Evolutionary conservation across 2,888 invertebrate genomes (phyloP), one percentile per base, ranked within the genome.

Genomic region (Lepidocyrtoides sp.): DNA sequence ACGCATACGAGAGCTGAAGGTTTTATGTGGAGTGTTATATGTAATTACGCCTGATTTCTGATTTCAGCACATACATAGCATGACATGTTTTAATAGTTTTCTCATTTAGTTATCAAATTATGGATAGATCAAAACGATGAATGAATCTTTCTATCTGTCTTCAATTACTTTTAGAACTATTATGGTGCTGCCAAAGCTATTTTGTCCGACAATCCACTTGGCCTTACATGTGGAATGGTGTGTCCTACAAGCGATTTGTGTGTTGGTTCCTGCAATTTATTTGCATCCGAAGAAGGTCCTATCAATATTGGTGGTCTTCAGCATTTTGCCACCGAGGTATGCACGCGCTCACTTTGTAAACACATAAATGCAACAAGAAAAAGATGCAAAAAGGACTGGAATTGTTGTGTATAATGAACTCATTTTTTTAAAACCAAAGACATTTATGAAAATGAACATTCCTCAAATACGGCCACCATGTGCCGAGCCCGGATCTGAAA

Each of bases 271-370:
- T 99, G 99, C 95, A 99, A 99, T 95, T 96, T 99, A 10, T 97
- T 98, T 95, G 99, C 99, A 0, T 97, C 97, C 10, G 99, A 99
- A 95, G 99, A 99, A 95, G 99, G 99, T 0, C 97, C 99, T 0
- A 99, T 99, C 94, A 99, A 99, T 95, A 99, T 99, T 94, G 99
- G 99, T 0, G 99, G 99, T 0, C 96, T 99, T 48, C 99, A 99
- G 95, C 99, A 99, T 95, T 99, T 98, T 95, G 99, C 99, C 77
- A 98, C 98, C 0, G 99, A 99, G 95, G 98, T 98, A 95, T 95
- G 1, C 51, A 44, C 36, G 36, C n/a, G n/a, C n/a, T n/a, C n/a
- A n/a, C n/a, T n/a, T n/a, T n/a, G n/a, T n/a, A n/a, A n/a, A n/a
- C n/a, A n/a, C n/a, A n/a, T n/a, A n/a, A n/a, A n/a, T n/a, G n/a